phyloP scores from a whole-genome alignment of 2,888 invertebrate species.

The Prosopocoilus inquinatus region DNA sequence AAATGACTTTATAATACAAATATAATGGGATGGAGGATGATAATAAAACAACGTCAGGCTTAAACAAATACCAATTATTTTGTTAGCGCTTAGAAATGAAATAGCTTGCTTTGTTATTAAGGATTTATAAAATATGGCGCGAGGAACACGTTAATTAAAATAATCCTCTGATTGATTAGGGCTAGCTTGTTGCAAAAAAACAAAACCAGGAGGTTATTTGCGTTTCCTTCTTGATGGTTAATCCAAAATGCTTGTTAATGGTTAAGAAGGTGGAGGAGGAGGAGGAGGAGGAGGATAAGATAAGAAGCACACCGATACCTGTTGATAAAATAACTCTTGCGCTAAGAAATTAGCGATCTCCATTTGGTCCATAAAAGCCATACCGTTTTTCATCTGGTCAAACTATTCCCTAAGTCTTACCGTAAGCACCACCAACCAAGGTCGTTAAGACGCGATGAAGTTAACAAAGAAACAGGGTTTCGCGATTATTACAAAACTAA shows the following conservation, averaged over 20 bases:
- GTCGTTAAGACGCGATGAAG: no score
- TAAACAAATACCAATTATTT: not conserved
- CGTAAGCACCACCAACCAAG: no score
- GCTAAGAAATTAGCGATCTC: conserved; percentile 83
- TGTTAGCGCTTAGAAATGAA: not conserved
- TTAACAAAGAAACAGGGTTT: no score
- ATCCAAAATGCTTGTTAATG: no score
- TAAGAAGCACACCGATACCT: conserved; percentile 33
- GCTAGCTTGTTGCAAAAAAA: no score
- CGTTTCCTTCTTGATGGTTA: no score
- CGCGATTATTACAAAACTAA: not conserved
- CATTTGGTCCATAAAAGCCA: conserved; percentile 69
- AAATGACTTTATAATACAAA: conserved; percentile 21
- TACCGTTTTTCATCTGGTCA: conserved; percentile 21
- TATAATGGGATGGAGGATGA: conserved; percentile 1
- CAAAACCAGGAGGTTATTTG: no score
- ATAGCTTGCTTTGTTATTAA: not conserved
- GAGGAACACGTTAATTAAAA: no score
- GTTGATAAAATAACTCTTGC: conserved; percentile 82
- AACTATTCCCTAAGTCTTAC: no score
- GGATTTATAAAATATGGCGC: not conserved
- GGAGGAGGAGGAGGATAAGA: no score
- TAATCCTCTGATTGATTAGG: no score
- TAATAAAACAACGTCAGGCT: not conserved
- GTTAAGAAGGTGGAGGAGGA: no score